A percentile compares a stretch with the other conserved stretches of the same genome.
Evolutionary conservation across 2,113 vertebrate genomes (phyloP).

Genomic region (Dascyllus trimaculatus): DNA sequence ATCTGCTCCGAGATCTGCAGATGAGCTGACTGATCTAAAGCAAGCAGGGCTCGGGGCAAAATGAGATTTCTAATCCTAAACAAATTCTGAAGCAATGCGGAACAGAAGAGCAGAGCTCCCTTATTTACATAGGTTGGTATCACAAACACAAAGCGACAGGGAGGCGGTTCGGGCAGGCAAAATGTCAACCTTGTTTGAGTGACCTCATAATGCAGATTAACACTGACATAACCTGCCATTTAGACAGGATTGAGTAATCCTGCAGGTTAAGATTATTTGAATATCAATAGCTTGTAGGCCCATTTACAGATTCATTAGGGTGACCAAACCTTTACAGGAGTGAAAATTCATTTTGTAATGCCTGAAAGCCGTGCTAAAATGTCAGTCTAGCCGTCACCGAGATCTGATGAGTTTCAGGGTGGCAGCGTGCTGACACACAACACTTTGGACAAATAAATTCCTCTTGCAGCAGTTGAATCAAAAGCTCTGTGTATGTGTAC

Average conservation of each 20-base stretch:
- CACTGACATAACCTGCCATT: slow-evolving; percentile 73
- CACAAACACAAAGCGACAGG: slow-evolving; percentile 77
- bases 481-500: slow-evolving; percentile 8
- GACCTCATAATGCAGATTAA: slow-evolving; percentile 78
- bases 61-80: slow-evolving; percentile 82
- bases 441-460: slow-evolving; percentile 25
- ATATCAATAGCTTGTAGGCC: slow-evolving; percentile 65
- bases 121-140: slow-evolving; percentile 78
- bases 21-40: slow-evolving; percentile 82
- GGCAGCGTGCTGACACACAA: slow-evolving; percentile 30
- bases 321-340: slow-evolving; percentile 40
- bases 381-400: slow-evolving; percentile 45
- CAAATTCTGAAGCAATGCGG: slow-evolving; percentile 73
- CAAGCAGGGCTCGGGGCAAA: slow-evolving; percentile 78
- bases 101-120: slow-evolving; percentile 73
- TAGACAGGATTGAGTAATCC: slow-evolving; percentile 62
- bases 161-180: slow-evolving; percentile 64
- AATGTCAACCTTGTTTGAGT: slow-evolving; percentile 80
- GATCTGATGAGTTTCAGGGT: slow-evolving; percentile 47
- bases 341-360: slow-evolving; percentile 35
- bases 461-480: slow-evolving; percentile 21
- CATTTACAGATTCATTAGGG: slow-evolving; percentile 57
- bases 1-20: slow-evolving; percentile 77
- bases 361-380: slow-evolving; percentile 59
- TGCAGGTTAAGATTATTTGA: slow-evolving; percentile 73